These are phyloP conservation scores for Hypsopygia costalis DNA, from an alignment of 2,888 invertebrate species.

Conservation along the genomic window DNA sequence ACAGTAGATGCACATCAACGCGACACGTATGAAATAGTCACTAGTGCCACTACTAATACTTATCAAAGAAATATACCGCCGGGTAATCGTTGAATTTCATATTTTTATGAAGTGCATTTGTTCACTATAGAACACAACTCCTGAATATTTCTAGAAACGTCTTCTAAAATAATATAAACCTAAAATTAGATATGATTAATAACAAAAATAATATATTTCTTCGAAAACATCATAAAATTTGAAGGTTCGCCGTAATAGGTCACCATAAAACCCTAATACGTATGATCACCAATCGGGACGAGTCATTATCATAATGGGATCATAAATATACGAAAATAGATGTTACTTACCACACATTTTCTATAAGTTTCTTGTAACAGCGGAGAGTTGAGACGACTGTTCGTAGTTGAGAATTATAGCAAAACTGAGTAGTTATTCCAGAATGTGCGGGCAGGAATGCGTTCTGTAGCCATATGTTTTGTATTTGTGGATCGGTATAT, in stretches of 20 bases:
- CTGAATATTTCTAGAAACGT: too few relatives aligned
- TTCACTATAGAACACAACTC: too few relatives aligned
- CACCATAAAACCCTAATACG: slow-evolving; percentile 13
- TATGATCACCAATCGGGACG: background rate
- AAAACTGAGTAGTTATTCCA: slow-evolving; percentile 55
- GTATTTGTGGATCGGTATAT: slow-evolving; percentile 43
- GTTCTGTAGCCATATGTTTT: slow-evolving; percentile 61
- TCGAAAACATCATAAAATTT: background rate
- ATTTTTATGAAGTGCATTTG: too few relatives aligned
- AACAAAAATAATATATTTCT: too few relatives aligned
- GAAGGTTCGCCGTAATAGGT: background rate
- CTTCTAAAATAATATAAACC: too few relatives aligned
- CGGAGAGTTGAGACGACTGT: slow-evolving; percentile 19
- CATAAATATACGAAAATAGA: slow-evolving; percentile 2
- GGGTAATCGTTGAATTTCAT: background rate
- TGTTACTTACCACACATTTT: slow-evolving; percentile 29
- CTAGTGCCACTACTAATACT: background rate
- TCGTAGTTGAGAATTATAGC: slow-evolving; percentile 40
- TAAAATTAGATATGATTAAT: too few relatives aligned
- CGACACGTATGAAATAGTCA: slow-evolving; percentile 6
- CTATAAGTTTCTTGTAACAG: slow-evolving; percentile 3
- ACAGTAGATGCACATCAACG: slow-evolving; percentile 15
- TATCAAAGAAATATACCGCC: slow-evolving; percentile 3
- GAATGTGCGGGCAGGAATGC: slow-evolving; percentile 54
- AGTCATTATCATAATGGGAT: slow-evolving; percentile 3